Percentiles rank a stretch among this genome's conserved stretches.
phyloP scores from a whole-genome alignment of 37 sponge, comb jelly and placozoan species.

The Hormiphora californensis region DNA sequence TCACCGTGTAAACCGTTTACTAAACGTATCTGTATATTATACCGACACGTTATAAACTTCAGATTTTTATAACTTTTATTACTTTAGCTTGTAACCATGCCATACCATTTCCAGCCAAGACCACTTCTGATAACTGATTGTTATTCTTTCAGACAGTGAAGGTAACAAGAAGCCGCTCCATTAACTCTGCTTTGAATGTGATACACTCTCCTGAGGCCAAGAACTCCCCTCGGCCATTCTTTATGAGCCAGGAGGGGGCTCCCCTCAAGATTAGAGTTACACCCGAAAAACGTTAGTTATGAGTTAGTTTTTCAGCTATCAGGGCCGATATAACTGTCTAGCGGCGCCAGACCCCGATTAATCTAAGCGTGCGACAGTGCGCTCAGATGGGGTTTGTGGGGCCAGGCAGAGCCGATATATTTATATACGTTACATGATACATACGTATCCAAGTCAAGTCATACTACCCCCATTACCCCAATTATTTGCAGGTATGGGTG shows the following conservation, averaged over 20 bases:
- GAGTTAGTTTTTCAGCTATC: not conserved
- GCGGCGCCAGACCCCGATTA: too few relatives aligned
- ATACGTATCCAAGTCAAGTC: too few relatives aligned
- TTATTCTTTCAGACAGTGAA: not conserved
- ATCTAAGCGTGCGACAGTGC: too few relatives aligned
- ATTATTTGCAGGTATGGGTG: constrained; percentile 6
- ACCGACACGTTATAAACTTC: not conserved
- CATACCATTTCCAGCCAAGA: too few relatives aligned
- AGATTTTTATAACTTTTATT: not conserved
- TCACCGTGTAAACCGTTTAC: not conserved
- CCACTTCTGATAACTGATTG: constrained; percentile 27
- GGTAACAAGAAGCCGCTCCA: constrained; percentile 1
- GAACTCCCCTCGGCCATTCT: not conserved
- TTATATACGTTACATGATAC: too few relatives aligned
- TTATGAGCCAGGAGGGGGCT: not conserved
- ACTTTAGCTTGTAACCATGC: too few relatives aligned
- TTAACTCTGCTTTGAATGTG: constrained; percentile 5
- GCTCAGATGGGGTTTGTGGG: too few relatives aligned
- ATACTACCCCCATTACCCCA: too few relatives aligned
- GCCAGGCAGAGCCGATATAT: too few relatives aligned
- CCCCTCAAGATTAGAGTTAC: not conserved
- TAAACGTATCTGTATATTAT: not conserved
- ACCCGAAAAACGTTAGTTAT: constrained; percentile 8
- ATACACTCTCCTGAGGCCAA: not conserved
- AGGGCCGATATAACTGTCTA: too few relatives aligned